These are phyloP conservation scores for Hypsopygia costalis DNA, from an alignment of 2,888 invertebrate genomes.

Conservation along the genomic window DNA sequence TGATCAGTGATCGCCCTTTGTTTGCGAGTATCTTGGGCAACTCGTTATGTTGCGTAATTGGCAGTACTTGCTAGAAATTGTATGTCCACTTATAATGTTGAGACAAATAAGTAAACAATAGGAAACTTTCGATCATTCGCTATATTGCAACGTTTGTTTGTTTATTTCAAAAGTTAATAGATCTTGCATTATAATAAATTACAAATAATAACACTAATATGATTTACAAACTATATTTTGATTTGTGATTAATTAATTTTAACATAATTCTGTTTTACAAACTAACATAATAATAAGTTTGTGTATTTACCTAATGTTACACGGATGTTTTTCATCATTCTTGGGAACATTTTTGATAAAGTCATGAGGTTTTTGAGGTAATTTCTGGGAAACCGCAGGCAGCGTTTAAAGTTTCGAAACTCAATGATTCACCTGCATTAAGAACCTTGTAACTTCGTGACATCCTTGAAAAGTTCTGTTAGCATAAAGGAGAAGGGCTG, in stretches of 20 bases:
- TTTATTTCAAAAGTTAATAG: too few relatives aligned
- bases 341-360: constrained; percentile 14
- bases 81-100: too few relatives aligned
- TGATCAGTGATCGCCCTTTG: constrained; percentile 26
- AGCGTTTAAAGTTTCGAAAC: constrained; percentile 34
- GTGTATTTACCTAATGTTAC: too few relatives aligned
- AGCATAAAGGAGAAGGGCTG: constrained; percentile 6
- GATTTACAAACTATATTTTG: too few relatives aligned
- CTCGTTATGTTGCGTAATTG: constrained; percentile 4
- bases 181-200: too few relatives aligned
- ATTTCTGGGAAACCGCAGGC: constrained; percentile 37
- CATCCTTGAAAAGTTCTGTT: constrained; percentile 20
- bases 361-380: constrained; percentile 25
- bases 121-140: too few relatives aligned
- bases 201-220: too few relatives aligned
- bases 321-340: background rate
- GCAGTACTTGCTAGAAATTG: constrained; percentile 1
- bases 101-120: too few relatives aligned
- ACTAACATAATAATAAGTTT: too few relatives aligned
- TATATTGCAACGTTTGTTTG: too few relatives aligned
- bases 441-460: constrained; percentile 28
- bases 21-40: constrained; percentile 14
- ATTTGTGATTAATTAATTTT: too few relatives aligned
- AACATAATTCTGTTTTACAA: too few relatives aligned
- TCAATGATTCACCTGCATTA: constrained; percentile 36